Evolutionary conservation across 2,888 invertebrate species (phyloP).

Genomic region (Melanargia galathea): DNA sequence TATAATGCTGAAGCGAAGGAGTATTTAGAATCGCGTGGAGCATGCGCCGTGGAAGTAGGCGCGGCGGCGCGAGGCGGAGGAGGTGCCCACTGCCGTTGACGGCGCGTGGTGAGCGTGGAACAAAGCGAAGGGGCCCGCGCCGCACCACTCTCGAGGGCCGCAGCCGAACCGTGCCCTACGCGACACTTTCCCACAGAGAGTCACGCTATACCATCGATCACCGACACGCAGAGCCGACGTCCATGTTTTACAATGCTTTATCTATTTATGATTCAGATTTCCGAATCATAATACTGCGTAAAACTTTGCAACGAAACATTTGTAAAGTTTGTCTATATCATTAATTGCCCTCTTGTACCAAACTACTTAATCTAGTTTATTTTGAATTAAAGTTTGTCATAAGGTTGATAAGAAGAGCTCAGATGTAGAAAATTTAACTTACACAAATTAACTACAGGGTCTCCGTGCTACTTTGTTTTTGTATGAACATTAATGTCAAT

Average conservation of each 20-base stretch:
- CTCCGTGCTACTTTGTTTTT: no score
- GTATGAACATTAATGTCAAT: no score
- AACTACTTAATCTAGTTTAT: no score
- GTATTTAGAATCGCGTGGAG: constrained; percentile 61
- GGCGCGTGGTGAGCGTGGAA: constrained; percentile 54
- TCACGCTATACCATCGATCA: constrained; percentile 73
- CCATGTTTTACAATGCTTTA: constrained; percentile 56
- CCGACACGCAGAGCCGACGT: constrained; percentile 62
- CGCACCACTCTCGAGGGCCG: constrained; percentile 57
- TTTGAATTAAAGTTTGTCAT: no score
- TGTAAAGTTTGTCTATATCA: neutral
- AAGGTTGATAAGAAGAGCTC: no score
- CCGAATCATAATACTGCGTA: neutral
- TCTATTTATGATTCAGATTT: constrained; percentile 59
- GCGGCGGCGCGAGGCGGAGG: constrained; percentile 62
- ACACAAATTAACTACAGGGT: no score
- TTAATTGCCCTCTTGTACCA: no score
- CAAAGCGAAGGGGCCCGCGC: constrained; percentile 61
- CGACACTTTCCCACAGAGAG: constrained; percentile 50
- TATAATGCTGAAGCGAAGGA: constrained; percentile 68
- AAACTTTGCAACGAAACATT: neutral
- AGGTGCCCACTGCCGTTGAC: constrained; percentile 51
- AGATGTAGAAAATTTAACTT: no score
- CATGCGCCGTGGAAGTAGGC: constrained; percentile 73
- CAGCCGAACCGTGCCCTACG: constrained; percentile 49